These are phyloP conservation scores for Amazona guildingii DNA, from an alignment of 2,113 vertebrate genomes.

Conservation along the genomic window DNA sequence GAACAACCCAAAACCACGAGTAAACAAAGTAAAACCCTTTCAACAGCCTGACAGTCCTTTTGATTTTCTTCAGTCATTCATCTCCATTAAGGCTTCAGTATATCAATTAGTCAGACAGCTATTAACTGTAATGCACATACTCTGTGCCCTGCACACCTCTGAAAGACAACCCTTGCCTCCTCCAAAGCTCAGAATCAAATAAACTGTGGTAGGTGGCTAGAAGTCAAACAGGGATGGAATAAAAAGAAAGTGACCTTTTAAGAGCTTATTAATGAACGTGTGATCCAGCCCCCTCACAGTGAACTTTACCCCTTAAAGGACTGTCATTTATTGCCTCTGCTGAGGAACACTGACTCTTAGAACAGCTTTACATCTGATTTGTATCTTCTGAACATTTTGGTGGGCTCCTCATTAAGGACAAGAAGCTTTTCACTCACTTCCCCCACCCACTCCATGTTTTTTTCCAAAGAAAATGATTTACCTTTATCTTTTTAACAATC, in stretches of 20 bases:
- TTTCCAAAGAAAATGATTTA: constrained; percentile 48
- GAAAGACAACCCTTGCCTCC: background rate
- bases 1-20: background rate
- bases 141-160: background rate
- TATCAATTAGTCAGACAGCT: background rate
- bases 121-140: background rate
- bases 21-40: background rate
- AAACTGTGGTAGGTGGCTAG: background rate
- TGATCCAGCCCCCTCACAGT: background rate
- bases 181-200: background rate
- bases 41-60: background rate
- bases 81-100: background rate
- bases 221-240: background rate
- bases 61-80: background rate
- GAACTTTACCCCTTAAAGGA: background rate
- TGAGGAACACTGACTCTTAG: background rate
- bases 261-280: background rate
- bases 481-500: constrained; percentile 97
- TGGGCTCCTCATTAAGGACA: background rate
- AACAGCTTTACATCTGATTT: background rate
- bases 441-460: background rate
- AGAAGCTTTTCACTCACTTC: background rate
- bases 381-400: background rate
- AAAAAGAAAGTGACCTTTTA: background rate
- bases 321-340: background rate